Percentiles rank a stretch among this genome's conserved stretches.
These are phyloP conservation scores for Heterocephalus glaber DNA, from an alignment of 2,113 vertebrate genomes.

Conservation along the genomic window DNA sequence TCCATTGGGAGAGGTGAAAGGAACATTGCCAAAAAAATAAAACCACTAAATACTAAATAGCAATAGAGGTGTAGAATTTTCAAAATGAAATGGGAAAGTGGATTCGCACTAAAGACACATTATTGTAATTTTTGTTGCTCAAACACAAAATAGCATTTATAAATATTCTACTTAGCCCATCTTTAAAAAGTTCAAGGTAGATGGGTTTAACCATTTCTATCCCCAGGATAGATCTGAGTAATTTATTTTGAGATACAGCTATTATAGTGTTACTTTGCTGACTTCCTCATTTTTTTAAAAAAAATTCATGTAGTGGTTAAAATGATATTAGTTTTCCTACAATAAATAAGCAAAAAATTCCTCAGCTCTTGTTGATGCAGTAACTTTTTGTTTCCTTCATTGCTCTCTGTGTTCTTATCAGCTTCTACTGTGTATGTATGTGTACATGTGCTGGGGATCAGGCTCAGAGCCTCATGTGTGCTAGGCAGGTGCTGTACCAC, in stretches of 20 bases:
- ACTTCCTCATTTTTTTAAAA: not conserved
- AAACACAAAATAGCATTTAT: slow-evolving; percentile 8
- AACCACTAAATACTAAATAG: not conserved
- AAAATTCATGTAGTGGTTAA: not conserved
- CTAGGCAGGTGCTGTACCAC: not conserved
- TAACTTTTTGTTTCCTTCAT: not conserved
- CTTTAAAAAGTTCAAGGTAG: not conserved
- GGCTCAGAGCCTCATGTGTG: not conserved
- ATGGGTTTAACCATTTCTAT: slow-evolving; percentile 22
- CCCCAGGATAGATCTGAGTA: not conserved
- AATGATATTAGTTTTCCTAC: slow-evolving; percentile 8
- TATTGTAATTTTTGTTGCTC: slow-evolving; percentile 9
- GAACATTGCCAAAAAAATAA: not conserved
- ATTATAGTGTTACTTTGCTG: not conserved
- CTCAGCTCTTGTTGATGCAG: not conserved
- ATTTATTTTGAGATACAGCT: slow-evolving; percentile 31
- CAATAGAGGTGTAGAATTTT: not conserved
- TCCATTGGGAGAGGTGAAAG: not conserved
- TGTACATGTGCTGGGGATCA: not conserved
- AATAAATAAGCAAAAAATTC: not conserved
- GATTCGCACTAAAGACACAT: not conserved
- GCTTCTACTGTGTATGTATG: not conserved
- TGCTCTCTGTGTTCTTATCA: not conserved
- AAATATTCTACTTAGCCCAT: not conserved
- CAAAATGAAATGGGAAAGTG: not conserved